Evolutionary conservation across 2,797 vertebrate genomes (phyloP), one percentile per base, ranked within the genome.

Genomic region (Anniella stebbinsi): DNA sequence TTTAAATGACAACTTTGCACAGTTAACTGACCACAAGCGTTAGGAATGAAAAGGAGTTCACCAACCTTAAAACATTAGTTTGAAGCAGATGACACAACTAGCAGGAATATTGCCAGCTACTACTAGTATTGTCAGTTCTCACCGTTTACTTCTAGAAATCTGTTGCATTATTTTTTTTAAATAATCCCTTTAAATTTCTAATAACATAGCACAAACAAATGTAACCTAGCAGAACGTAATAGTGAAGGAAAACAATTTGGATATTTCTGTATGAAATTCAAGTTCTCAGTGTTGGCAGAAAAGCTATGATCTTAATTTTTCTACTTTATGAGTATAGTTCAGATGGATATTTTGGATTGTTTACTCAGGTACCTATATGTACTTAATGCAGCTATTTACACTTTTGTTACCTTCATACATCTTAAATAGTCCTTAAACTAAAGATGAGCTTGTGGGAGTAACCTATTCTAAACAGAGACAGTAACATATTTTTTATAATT

Each of bases 21-120:
- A 90, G 89, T 78, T 89, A 86, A 87, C 91, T 96, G 93, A 92
- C 93, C 75, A 0, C 72, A 88, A 88, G 91, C 92, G 91, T 93
- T 91, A 86, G 88, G 84, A 60, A 86, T 87, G 78, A 93, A 38
- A 81, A 15, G 4, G 30, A n/a, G 5, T 51, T 23, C n/a, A 51
- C 33, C 15, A 48, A 17, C 51, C 23, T 9, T n/a, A 33, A 89
- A 89, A 77, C 36, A 84, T 25, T 77, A 28, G 21, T 30, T 84
- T 83, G 9, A 67, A 67, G 17, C 18, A 60, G 9, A 57, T 60
- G 3, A 80, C 51, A 82, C 78, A n/a, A 80, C 33, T 33, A 80
- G 78, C 17, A 67, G 63, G 70, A 45, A 67, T 28, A 66, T 4
- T 67, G 25, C 63, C 63, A 69, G 38, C 15, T 84, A 17, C 28